phyloP scores from a whole-genome alignment of 2,113 vertebrate species.

The Corythornis cristatus region DNA sequence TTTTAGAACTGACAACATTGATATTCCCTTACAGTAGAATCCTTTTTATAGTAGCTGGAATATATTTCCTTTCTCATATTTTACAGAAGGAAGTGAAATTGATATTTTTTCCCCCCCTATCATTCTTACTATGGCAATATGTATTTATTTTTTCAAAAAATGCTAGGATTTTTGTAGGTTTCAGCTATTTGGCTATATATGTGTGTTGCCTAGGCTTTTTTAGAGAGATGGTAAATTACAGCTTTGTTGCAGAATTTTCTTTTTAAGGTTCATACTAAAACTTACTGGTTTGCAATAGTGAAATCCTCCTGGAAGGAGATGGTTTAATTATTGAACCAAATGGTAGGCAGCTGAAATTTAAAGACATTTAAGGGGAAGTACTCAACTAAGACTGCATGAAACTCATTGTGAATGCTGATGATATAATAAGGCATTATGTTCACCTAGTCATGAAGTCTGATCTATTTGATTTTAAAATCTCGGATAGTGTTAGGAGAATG shows the following conservation, averaged over 20 bases:
- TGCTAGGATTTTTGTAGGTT: background rate
- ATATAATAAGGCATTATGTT: constrained; percentile 30
- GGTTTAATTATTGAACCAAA: constrained; percentile 54
- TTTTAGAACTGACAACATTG: background rate
- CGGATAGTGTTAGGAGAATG: constrained; percentile 47
- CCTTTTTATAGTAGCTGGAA: background rate
- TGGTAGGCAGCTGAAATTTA: constrained; percentile 51
- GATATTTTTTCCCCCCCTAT: background rate
- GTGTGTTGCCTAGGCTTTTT: background rate
- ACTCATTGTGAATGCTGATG: background rate
- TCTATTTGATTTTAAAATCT: constrained; percentile 72
- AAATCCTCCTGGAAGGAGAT: constrained; percentile 57
- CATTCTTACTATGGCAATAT: background rate
- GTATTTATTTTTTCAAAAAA: constrained; percentile 9
- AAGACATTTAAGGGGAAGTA: constrained; percentile 22
- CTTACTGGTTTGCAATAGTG: background rate
- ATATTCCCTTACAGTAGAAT: background rate
- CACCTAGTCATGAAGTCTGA: constrained; percentile 39
- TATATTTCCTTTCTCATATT: background rate
- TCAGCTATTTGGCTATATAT: background rate
- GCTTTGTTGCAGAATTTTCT: background rate
- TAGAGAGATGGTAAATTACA: background rate
- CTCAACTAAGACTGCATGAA: background rate
- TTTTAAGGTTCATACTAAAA: background rate
- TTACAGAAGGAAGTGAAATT: background rate